These are phyloP conservation scores for Hyppa rectilinea DNA, from an alignment of 2,888 invertebrate genomes.

Conservation along the genomic window DNA sequence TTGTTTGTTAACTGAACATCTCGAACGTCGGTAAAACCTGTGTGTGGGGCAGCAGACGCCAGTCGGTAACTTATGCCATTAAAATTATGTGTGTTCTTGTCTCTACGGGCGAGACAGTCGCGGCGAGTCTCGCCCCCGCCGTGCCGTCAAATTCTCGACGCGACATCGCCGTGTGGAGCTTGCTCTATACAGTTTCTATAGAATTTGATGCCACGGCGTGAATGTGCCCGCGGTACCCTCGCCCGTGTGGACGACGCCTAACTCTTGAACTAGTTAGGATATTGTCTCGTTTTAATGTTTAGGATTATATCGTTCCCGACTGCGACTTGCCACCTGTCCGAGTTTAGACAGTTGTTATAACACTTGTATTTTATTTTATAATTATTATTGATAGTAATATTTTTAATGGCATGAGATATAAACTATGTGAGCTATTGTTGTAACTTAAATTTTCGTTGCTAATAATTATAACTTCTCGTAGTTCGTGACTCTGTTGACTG, in stretches of 20 bases:
- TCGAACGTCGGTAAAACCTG: constrained; percentile 14
- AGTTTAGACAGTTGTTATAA: constrained; percentile 61
- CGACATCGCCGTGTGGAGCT: too few species aligned
- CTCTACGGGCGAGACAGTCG: too few species aligned
- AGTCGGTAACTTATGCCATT: constrained; percentile 67
- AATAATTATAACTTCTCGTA: constrained; percentile 57
- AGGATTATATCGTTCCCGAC: constrained; percentile 55
- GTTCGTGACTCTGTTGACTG: constrained; percentile 68
- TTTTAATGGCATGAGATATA: constrained; percentile 71
- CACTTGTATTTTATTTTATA: constrained; percentile 61
- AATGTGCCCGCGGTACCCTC: too few species aligned
- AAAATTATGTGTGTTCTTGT: constrained; percentile 58
- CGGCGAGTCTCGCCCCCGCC: too few species aligned
- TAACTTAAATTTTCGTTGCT: constrained; percentile 65
- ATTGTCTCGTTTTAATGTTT: constrained; percentile 55
- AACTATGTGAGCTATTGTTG: constrained; percentile 64
- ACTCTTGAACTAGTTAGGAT: constrained; percentile 52
- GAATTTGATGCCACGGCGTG: too few species aligned
- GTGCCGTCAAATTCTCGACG: too few species aligned
- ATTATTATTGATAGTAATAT: constrained; percentile 63
- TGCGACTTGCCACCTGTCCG: constrained; percentile 63
- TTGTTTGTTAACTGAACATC: constrained; percentile 2
- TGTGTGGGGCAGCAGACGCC: constrained; percentile 36
- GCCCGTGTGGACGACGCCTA: too few species aligned
- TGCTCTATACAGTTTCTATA: too few species aligned